Percentiles rank a stretch among this genome's conserved stretches.
Evolutionary conservation across 2,888 invertebrate species (phyloP).

Genomic region (Agonopterix heracliana): DNA sequence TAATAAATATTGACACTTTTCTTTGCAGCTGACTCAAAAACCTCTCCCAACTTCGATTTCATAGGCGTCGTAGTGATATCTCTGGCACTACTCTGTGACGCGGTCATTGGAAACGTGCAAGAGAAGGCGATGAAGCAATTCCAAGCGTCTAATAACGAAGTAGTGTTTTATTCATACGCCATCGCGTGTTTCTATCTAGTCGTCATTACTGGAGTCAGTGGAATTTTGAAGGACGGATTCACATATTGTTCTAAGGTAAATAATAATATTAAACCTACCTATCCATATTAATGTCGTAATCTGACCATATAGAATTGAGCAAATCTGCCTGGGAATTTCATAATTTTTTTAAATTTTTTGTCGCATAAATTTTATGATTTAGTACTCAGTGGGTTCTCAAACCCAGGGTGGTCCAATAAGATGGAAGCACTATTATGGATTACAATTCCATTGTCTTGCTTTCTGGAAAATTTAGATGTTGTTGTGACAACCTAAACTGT

Average conservation of each 20-base stretch:
- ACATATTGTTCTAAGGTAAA: slow-evolving; percentile 85
- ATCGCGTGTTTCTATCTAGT: slow-evolving; percentile 91
- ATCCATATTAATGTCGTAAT: too few species aligned
- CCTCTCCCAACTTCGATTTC: slow-evolving; percentile 83
- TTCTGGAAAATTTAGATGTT: too few species aligned
- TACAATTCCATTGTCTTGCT: too few species aligned
- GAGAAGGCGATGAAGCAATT: slow-evolving; percentile 94
- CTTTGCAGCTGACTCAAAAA: slow-evolving; percentile 81
- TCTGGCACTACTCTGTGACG: slow-evolving; percentile 93
- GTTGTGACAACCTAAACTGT: too few species aligned
- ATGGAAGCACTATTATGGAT: too few species aligned
- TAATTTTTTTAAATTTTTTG: too few species aligned
- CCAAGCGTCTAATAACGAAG: slow-evolving; percentile 91
- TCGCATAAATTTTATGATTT: too few species aligned
- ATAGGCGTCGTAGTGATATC: slow-evolving; percentile 86
- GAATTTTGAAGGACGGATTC: slow-evolving; percentile 84
- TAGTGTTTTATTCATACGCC: slow-evolving; percentile 94
- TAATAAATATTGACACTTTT: neutral
- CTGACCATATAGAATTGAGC: too few species aligned
- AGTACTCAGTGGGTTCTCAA: too few species aligned
- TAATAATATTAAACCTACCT: neutral
- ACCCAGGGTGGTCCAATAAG: too few species aligned
- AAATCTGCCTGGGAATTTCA: too few species aligned
- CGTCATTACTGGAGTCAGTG: slow-evolving; percentile 81
- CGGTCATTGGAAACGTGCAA: slow-evolving; percentile 97